Evolutionary conservation across 2,113 vertebrate species (phyloP), one percentile per base, ranked within the genome.

Genomic region (Lagopus muta): DNA sequence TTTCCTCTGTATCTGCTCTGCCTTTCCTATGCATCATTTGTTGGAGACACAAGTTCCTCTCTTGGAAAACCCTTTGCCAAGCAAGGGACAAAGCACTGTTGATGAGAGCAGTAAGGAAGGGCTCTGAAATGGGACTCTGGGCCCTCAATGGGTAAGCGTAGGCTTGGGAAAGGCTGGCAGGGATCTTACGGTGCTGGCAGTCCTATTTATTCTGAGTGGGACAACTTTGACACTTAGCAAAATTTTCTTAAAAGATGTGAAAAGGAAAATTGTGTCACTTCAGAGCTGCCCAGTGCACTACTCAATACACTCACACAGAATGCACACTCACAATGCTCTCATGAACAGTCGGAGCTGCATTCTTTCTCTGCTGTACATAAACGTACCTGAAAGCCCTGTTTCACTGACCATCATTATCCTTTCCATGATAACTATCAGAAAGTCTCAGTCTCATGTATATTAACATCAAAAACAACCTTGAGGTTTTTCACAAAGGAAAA

Each of bases 251-350:
- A 28, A 38, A 52, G 16, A 38, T 20, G 16, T 30, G 27, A 50
- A 38, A 52, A 71, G n/a, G 42, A 45, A 24, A 17, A n/a, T 28
- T 36, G 47, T 70, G 45, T 45, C 24, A 27, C n/a, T 18, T 50
- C 45, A 48, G n/a, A 70, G 45, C 45, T 50, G 12, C 34, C 16
- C 45, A 50, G 17, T 48, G 22, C 19, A 14, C 11, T 36, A 34
- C 6, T 57, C 0, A 0, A 19, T 21, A 76, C 2, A 8, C 30
- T 28, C 70, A 36, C 6, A 45, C 30, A 57, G 15, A 65, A 17
- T 58, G 27, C 13, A 3, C 5, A 4, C 32, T 4, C 18, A n/a
- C 43, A 40, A 5, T 8, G 10, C 13, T 8, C 14, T 73, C 25
- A 28, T 19, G 10, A 17, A 34, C 19, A 55, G 14, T 36, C 54